These are phyloP conservation scores for Sebastes paucispinis DNA, from an alignment of 2,797 vertebrate species.

Conservation along the genomic window DNA sequence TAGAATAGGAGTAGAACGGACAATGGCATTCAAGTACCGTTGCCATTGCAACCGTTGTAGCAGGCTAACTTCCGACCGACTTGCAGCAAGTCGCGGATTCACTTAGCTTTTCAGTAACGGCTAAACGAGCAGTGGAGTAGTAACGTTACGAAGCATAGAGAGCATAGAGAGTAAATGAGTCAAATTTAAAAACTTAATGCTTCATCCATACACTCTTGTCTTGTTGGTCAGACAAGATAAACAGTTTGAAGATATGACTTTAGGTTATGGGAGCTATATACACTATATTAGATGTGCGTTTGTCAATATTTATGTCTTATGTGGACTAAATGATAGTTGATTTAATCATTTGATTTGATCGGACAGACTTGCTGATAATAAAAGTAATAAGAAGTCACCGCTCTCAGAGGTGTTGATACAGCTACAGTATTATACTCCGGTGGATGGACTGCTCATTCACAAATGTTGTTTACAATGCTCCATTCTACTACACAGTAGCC, in stretches of 20 bases:
- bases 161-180: too few relatives aligned
- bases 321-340: not conserved
- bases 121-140: too few relatives aligned
- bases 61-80: too few relatives aligned
- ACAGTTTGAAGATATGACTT: not conserved
- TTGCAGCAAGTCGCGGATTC: too few relatives aligned
- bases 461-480: slow-evolving; percentile 6
- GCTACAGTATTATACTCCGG: not conserved
- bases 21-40: not conserved
- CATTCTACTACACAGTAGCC: not conserved
- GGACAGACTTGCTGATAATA: not conserved
- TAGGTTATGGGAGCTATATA: not conserved
- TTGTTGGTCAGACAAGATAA: not conserved
- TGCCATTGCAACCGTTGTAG: not conserved
- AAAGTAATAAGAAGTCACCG: not conserved
- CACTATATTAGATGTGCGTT: not conserved
- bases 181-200: too few relatives aligned
- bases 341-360: not conserved
- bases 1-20: not conserved
- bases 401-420: not conserved
- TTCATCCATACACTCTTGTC: too few relatives aligned
- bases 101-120: too few relatives aligned
- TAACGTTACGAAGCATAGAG: too few relatives aligned
- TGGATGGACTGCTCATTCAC: slow-evolving; percentile 6
- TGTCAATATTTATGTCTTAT: not conserved